These are phyloP conservation scores for Thaumatotibia leucotreta DNA, from an alignment of 1,140 invertebrate species.

Conservation along the genomic window DNA sequence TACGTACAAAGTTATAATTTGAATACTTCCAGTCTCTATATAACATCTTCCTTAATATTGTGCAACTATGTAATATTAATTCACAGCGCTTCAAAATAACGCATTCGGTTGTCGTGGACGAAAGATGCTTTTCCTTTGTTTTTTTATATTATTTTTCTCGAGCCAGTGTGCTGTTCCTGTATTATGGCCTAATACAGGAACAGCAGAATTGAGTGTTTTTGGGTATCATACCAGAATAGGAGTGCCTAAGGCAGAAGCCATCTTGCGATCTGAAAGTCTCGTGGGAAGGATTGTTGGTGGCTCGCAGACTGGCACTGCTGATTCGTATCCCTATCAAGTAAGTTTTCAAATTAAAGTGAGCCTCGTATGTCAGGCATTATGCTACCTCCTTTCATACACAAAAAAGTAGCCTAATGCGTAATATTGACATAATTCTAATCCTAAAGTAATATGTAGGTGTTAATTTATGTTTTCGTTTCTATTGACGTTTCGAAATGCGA, in stretches of 20 bases:
- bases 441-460: too few species aligned
- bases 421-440: too few species aligned
- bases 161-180: neutral
- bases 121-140: neutral
- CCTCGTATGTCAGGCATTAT: too few species aligned
- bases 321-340: neutral
- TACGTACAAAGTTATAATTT: neutral
- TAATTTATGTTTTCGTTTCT: too few species aligned
- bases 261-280: neutral
- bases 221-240: neutral
- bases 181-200: neutral
- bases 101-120: neutral
- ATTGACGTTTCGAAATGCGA: too few species aligned
- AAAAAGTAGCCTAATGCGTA: too few species aligned
- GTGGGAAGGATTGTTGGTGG: neutral
- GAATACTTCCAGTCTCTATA: neutral
- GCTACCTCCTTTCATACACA: too few species aligned
- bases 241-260: neutral
- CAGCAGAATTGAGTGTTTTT: neutral
- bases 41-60: neutral
- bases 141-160: neutral
- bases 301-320: neutral
- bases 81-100: neutral
- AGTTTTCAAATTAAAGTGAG: too few species aligned
- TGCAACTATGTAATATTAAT: neutral